Evolutionary conservation across 2,888 invertebrate species (phyloP).

Genomic region (Dryomyza anilis): DNA sequence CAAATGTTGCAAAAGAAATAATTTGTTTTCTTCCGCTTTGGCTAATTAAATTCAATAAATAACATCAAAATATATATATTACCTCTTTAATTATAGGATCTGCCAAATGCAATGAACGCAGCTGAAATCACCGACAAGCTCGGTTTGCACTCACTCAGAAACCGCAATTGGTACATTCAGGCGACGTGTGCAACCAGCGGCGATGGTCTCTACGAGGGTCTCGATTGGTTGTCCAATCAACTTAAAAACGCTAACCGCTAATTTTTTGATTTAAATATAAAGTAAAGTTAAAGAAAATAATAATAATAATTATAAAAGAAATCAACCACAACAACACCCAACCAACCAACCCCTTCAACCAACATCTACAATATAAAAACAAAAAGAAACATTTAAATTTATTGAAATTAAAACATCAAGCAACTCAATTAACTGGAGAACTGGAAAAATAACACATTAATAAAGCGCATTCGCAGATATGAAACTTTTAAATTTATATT

Average conservation of each 20-base stretch:
- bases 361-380: constrained; percentile 30
- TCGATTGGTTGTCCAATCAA: constrained; percentile 99
- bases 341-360: too few species aligned
- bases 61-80: background rate
- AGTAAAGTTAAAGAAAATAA: constrained; percentile 27
- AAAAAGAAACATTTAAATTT: constrained; percentile 25
- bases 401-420: constrained; percentile 48
- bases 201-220: constrained; percentile 97
- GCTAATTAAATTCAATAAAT: background rate
- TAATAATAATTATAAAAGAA: constrained; percentile 32
- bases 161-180: constrained; percentile 98
- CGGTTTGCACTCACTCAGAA: constrained; percentile 95
- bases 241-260: constrained; percentile 98
- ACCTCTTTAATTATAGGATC: constrained; percentile 72
- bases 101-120: constrained; percentile 99
- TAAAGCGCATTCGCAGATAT: constrained; percentile 34
- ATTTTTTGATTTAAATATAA: constrained; percentile 48
- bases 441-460: constrained; percentile 35
- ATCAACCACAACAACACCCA: constrained; percentile 29
- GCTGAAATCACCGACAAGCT: constrained; percentile 99
- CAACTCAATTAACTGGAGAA: constrained; percentile 47
- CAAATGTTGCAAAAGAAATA: background rate
- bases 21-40: too few species aligned
- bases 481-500: constrained; percentile 43
- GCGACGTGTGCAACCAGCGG: constrained; percentile 99